Evolutionary conservation across 2,113 vertebrate genomes (phyloP), one percentile per base, ranked within the genome.

Genomic region (Sturnus vulgaris): DNA sequence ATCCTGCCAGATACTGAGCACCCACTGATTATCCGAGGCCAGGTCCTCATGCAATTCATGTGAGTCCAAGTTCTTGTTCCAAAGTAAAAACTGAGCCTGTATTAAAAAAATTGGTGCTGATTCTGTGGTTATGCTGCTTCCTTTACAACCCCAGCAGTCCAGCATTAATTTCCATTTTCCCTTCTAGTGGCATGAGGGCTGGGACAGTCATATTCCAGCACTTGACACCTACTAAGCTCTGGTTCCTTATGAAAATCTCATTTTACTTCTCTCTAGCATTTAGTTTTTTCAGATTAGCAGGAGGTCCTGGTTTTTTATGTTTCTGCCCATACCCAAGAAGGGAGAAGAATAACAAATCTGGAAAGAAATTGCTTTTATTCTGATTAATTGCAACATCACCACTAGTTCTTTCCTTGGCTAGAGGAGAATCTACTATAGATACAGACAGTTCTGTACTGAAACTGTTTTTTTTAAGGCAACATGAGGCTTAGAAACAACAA

Each of bases 21-120:
- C 78, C 90, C 78, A 92, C 76, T 96, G 89, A 92, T 83, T 93
- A 95, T 94, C 93, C 89, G 95, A 95, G 82, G 90, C 90, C 95
- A 90, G 39, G 80, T 72, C 90, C 86, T 94, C 92, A 92, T 10
- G 15, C 83, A 96, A 95, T 94, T 96, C 69, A 92, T 90, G 72
- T 81, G 49, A 82, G 82, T 93, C 93, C 95, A 96, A 94, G 82
- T 86, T 96, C 95, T 96, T 95, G 90, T 94, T 95, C 95, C 96
- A 95, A 94, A 96, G 83, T 60, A 56, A 93, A 95, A 96, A 53
- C 96, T 87, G 78, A 57, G 91, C 84, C 73, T 64, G 31, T 69
- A 10, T 91, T 95, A 73, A 95, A 93, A 95, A 86, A 53, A 64
- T 5, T 84, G 90, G 92, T 96, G 93, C 88, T 84, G 94, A 88